Evolutionary conservation across 1,140 invertebrate genomes (phyloP).

Genomic region (Drosophila neocordata): DNA sequence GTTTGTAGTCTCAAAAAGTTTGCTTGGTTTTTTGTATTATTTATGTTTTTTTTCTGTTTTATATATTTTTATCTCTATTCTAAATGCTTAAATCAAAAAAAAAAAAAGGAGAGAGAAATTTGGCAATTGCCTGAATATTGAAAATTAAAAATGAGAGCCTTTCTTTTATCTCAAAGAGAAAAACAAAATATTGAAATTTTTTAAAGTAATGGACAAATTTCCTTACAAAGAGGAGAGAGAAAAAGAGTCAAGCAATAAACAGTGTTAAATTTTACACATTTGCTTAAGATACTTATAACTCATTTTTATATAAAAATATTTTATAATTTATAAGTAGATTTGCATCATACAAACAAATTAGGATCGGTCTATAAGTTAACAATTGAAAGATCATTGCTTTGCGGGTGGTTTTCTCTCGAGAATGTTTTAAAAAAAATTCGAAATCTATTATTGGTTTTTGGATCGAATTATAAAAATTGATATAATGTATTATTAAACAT

Average conservation of each 20-base stretch:
- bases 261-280: not conserved
- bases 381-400: not conserved
- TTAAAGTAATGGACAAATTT: too few species aligned
- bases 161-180: not conserved
- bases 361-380: not conserved
- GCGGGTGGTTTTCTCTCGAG: not conserved
- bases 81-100: conserved; percentile 12
- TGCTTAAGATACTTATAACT: conserved; percentile 4
- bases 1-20: conserved; percentile 79
- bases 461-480: not conserved
- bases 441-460: not conserved
- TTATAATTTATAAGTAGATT: not conserved
- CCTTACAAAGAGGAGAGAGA: not conserved
- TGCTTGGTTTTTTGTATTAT: conserved; percentile 33
- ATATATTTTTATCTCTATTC: not conserved
- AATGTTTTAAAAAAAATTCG: conserved; percentile 3
- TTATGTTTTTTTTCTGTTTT: conserved; percentile 14
- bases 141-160: not conserved
- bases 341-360: not conserved
- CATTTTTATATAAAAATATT: not conserved
- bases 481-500: not conserved
- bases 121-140: not conserved
- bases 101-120: not conserved
- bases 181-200: too few species aligned
- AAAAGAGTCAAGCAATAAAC: not conserved